Evolutionary conservation across 2,888 invertebrate species (phyloP), one percentile per base, ranked within the genome.

Genomic region (Latrodectus hesperus): DNA sequence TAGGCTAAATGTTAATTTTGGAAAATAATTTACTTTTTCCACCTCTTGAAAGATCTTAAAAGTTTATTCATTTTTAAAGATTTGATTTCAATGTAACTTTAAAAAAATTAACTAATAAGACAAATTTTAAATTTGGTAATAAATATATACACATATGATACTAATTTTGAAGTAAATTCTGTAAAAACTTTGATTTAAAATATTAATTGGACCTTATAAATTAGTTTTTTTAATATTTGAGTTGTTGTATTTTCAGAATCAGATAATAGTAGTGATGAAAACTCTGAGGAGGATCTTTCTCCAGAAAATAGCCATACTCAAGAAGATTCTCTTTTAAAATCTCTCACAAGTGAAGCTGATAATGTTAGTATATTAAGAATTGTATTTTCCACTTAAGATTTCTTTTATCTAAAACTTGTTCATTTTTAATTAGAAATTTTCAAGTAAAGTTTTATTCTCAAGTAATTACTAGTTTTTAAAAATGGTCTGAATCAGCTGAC

Each of bases 231-330:
- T 60, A 60, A 11, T 16, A 60, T 4, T 38, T 38, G 26, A 0
- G 17, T 0, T 17, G 53, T 14, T 17, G 22, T 74, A 17, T 26
- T 55, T 90, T 90, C 91, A 73, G 89, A 92, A 91, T 68, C 90
- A 90, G 92, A 89, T 88, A 83, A 67, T 81, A 77, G 53, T 77
- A 49, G 10, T 12, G 38, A 53, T 77, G 77, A 77, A 12, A 12
- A 14, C 10, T 22, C 22, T 64, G 75, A 75, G 1, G 75, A 75
- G 12, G 90, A 90, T 11, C 12, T 60, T 12, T 60, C 60, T 60
- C 14, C 10, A 38, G 64, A 52, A 17, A 17, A 52, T 53, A n/a
- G 22, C 9, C 67, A 81, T 52, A 52, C 64, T 5, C 22, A 53
- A 53, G 65, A 73, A 11, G n/a, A 65, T 9, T 52, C 81, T 9